Conservation (phyloP, 2,797 vertebrate genomes). For the Enteromius fasciolatus region DNA sequence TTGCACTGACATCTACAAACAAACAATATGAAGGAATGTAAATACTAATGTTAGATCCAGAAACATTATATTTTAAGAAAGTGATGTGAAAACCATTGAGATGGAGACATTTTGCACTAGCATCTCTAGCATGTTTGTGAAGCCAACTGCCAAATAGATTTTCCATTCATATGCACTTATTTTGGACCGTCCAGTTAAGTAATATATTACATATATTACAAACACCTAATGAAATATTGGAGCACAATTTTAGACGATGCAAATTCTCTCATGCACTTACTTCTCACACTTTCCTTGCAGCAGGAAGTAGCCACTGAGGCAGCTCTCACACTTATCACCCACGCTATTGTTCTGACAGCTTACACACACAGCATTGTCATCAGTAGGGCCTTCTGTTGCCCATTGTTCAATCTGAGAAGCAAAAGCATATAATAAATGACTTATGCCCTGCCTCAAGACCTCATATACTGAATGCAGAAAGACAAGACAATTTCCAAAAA, state of each 20-base stretch:
- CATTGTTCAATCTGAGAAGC: slow-evolving; percentile 79
- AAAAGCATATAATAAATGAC: background rate
- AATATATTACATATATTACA: background rate
- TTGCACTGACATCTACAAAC: slow-evolving; percentile 90
- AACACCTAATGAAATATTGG: slow-evolving; percentile 1
- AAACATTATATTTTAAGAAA: background rate
- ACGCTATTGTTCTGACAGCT: slow-evolving; percentile 92
- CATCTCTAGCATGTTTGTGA: background rate
- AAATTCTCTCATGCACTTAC: slow-evolving; percentile 71
- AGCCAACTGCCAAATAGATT: background rate
- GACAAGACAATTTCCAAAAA: background rate
- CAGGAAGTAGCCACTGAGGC: slow-evolving; percentile 88
- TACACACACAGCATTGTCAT: slow-evolving; percentile 87
- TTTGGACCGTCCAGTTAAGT: background rate
- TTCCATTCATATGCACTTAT: background rate
- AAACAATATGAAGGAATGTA: background rate
- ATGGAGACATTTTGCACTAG: background rate
- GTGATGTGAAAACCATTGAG: background rate
- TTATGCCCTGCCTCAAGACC: background rate
- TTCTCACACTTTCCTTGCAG: slow-evolving; percentile 89
- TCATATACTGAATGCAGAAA: background rate
- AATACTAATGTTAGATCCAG: background rate
- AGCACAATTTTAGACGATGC: background rate
- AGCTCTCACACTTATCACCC: slow-evolving; percentile 90
- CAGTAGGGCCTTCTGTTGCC: slow-evolving; percentile 86